Evolutionary conservation across 2,888 invertebrate species (phyloP).

Genomic region (Eulithis testata): DNA sequence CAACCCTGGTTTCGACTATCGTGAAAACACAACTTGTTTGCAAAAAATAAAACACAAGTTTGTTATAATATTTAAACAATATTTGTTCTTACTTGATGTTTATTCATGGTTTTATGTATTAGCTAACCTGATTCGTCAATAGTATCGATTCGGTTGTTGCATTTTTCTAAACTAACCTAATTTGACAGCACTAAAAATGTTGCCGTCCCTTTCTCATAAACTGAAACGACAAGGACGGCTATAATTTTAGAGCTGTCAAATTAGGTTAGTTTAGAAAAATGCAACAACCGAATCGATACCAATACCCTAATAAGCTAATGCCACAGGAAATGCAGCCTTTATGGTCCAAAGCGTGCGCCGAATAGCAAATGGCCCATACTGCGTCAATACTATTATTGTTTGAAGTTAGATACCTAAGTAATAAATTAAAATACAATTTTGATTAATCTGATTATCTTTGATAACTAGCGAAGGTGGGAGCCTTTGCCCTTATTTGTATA

Average conservation of each 20-base stretch:
- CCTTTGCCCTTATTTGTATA: conserved; percentile 7
- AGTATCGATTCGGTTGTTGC: too few relatives aligned
- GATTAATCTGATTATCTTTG: conserved; percentile 22
- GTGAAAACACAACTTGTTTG: conserved; percentile 8
- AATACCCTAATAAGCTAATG: conserved; percentile 61
- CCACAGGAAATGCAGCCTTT: conserved; percentile 74
- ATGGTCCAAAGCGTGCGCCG: conserved; percentile 63
- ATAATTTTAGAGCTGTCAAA: too few relatives aligned
- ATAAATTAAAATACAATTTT: conserved; percentile 9
- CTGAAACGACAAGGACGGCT: too few relatives aligned
- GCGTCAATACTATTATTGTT: conserved; percentile 58
- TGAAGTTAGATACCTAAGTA: conserved; percentile 24
- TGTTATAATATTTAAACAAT: conserved; percentile 6
- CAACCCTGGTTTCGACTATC: neutral
- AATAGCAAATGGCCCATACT: conserved; percentile 60
- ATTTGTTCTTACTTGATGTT: conserved; percentile 42
- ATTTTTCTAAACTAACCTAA: too few relatives aligned
- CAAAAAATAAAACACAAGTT: neutral
- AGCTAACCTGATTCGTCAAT: conserved; percentile 69
- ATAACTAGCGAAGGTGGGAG: conserved; percentile 34
- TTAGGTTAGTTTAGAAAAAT: too few relatives aligned
- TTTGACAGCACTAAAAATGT: too few relatives aligned
- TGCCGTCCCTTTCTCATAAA: too few relatives aligned
- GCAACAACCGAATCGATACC: too few relatives aligned
- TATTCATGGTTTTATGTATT: conserved; percentile 64